Evolutionary conservation across 1,140 invertebrate species (phyloP), one percentile per base, ranked within the genome.

Genomic region (Heliconius himera): DNA sequence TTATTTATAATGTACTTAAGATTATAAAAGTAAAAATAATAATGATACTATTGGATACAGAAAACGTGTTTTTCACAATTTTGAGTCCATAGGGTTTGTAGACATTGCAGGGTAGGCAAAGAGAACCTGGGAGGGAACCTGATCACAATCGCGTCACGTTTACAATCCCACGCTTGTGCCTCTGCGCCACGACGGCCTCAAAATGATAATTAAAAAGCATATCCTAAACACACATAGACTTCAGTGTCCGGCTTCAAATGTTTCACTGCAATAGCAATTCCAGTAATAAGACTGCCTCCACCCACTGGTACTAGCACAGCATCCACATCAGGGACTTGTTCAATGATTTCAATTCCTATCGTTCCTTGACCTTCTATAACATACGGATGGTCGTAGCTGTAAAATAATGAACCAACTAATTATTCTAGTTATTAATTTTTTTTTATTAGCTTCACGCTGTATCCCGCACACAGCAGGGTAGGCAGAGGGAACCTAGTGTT

Each of bases 321-420:
- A 79, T 96, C 94, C 5, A 95, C 85, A 66, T 95, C 89, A 5
- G 90, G 92, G 20, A 96, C 88, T 88, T 97, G 96, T 81, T 97
- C 96, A 16, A 97, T 86, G 73, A 97, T 97, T 90, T 97, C 97
- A 72, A 97, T 86, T 13, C 96, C 97, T 84, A 97, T 96, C 3
- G 96, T 97, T 29, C 97, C 97, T 88, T 96, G 96, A 1, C 96
- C 97, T 70, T 96, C 96, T 79, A 97, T 93, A 29, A 97, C 96
- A 86, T 97, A 92, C 0, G 96, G 96, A 86, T 97, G 96, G 89
- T 97, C 97, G 87, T 96, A 97, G 11, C 96, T 96, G 81, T 29
- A 49, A 54, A 73, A 76, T 16, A 9, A 75, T 36, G 18, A 41
- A 36, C 5, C 33, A 13, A 22, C 1, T 49, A 51, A 8, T 22